These are phyloP conservation scores for Sebastes matsubarae DNA, from an alignment of 2,797 vertebrate genomes.

Conservation along the genomic window DNA sequence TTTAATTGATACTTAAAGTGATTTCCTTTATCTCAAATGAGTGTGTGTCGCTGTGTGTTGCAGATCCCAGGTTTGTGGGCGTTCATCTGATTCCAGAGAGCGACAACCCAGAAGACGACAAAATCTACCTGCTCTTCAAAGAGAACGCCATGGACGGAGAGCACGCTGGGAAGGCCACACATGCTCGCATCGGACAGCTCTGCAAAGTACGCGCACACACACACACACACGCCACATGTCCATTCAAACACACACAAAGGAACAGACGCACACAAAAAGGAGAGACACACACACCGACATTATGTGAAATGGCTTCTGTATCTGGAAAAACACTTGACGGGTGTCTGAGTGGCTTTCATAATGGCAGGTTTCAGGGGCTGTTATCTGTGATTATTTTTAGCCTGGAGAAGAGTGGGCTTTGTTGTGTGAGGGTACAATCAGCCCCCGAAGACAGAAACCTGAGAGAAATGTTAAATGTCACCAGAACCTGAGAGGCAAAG, in stretches of 20 bases:
- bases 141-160: slow-evolving; percentile 98
- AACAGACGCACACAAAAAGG: slow-evolving; percentile 18
- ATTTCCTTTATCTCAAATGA: neutral
- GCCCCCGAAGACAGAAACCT: slow-evolving; percentile 63
- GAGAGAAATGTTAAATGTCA: slow-evolving; percentile 79
- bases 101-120: slow-evolving; percentile 98
- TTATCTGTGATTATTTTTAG: slow-evolving; percentile 75
- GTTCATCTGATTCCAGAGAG: slow-evolving; percentile 95
- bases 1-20: neutral
- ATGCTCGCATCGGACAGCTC: slow-evolving; percentile 96
- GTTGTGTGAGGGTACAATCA: slow-evolving; percentile 45
- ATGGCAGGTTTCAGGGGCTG: slow-evolving; percentile 59
- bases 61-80: slow-evolving; percentile 95
- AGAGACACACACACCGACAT: slow-evolving; percentile 22
- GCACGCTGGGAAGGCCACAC: slow-evolving; percentile 95
- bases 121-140: slow-evolving; percentile 98
- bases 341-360: slow-evolving; percentile 63
- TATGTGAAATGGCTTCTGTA: slow-evolving; percentile 53
- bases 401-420: slow-evolving; percentile 52
- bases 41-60: slow-evolving; percentile 3
- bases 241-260: slow-evolving; percentile 22
- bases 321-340: slow-evolving; percentile 60
- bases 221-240: neutral
- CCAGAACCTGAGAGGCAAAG: slow-evolving; percentile 62
- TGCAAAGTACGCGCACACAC: slow-evolving; percentile 88